A percentile compares a stretch with the other conserved stretches of the same genome.
These are phyloP conservation scores for Zaprionus capensis DNA, from an alignment of 1,140 invertebrate genomes.

Conservation along the genomic window DNA sequence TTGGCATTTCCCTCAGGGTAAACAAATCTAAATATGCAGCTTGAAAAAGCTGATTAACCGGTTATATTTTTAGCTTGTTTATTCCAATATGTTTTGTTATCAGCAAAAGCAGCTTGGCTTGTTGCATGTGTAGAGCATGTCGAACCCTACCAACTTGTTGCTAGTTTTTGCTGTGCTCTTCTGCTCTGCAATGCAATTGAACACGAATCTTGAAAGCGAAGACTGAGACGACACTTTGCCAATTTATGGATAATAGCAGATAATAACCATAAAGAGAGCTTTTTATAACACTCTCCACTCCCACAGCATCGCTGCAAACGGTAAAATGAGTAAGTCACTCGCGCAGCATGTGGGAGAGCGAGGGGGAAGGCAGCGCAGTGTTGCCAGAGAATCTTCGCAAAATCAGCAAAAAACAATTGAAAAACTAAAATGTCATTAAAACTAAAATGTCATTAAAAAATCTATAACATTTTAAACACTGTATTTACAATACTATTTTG, in stretches of 20 bases:
- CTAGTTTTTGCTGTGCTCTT: constrained; percentile 1
- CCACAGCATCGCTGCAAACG: constrained; percentile 34
- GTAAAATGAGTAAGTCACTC: constrained; percentile 51
- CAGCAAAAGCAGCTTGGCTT: constrained; percentile 13
- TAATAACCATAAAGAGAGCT: constrained; percentile 12
- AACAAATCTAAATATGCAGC: not conserved
- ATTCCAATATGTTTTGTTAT: constrained; percentile 37
- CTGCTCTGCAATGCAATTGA: not conserved
- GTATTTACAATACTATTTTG: too few relatives aligned
- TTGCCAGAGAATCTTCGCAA: too few relatives aligned
- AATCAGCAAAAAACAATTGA: too few relatives aligned
- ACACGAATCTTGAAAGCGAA: not conserved
- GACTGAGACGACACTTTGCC: not conserved
- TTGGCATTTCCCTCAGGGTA: not conserved
- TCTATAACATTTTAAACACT: too few relatives aligned
- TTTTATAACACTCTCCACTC: constrained; percentile 33
- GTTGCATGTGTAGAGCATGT: not conserved
- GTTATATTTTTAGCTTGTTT: constrained; percentile 26
- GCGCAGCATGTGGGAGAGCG: constrained; percentile 9
- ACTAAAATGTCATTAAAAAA: too few relatives aligned
- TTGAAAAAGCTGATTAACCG: constrained; percentile 35
- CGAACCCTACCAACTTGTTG: not conserved
- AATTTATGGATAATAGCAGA: not conserved
- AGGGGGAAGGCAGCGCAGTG: too few relatives aligned
- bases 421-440: too few relatives aligned